Evolutionary conservation across 2,888 invertebrate genomes (phyloP).

Genomic region (Cerceris rybyensis): DNA sequence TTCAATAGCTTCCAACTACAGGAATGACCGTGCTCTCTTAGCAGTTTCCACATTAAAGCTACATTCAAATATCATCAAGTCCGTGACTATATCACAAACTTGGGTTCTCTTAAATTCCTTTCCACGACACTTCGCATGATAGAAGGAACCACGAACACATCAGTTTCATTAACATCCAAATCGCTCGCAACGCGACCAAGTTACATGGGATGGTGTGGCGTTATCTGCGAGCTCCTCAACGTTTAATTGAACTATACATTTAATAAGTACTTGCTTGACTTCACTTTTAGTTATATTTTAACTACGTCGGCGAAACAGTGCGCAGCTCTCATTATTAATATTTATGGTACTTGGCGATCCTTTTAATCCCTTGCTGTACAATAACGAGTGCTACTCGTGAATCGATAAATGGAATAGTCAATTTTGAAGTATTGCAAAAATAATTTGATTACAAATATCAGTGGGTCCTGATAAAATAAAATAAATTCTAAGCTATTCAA

Average conservation of each 20-base stretch:
- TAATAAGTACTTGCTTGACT: neutral
- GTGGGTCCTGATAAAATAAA: no score
- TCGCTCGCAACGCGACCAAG: constrained; percentile 2
- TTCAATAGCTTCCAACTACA: constrained; percentile 63
- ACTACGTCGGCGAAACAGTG: neutral
- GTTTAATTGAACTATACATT: neutral
- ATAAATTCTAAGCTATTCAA: no score
- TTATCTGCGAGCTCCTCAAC: neutral
- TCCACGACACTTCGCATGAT: constrained; percentile 4
- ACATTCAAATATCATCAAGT: constrained; percentile 63
- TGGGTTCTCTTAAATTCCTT: constrained; percentile 28
- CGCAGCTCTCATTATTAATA: no score
- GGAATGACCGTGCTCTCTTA: constrained; percentile 60
- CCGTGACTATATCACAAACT: constrained; percentile 33
- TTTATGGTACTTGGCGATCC: no score
- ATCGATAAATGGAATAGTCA: no score
- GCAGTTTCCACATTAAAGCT: constrained; percentile 58
- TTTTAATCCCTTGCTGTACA: no score
- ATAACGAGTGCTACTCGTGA: no score
- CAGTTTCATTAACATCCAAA: constrained; percentile 23
- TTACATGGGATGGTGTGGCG: neutral
- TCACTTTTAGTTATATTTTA: neutral
- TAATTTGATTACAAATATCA: no score
- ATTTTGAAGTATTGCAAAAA: no score
- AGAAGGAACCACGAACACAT: constrained; percentile 3